phyloP scores from a whole-genome alignment of 2,113 vertebrate species.

The Zapornia atra region DNA sequence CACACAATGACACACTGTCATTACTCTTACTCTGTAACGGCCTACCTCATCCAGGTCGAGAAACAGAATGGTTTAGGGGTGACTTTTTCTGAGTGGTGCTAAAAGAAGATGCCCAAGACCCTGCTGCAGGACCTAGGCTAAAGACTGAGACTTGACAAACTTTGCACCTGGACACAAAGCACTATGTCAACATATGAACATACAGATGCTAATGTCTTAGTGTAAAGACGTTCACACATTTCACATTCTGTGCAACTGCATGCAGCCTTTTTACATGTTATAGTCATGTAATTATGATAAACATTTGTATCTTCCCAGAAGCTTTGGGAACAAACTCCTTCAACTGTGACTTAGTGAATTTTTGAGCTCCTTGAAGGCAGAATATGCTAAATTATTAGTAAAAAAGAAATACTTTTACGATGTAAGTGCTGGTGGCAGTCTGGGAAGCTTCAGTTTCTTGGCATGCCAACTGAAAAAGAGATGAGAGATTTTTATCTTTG shows the following conservation, averaged over 20 bases:
- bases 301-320: background rate
- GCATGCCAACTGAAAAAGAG: background rate
- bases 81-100: background rate
- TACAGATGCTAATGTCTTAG: background rate
- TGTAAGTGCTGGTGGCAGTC: background rate
- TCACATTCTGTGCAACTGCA: background rate
- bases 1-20: background rate
- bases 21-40: background rate
- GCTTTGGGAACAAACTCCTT: constrained; percentile 12
- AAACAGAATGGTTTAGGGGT: background rate
- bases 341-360: constrained; percentile 26
- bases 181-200: background rate
- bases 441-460: constrained; percentile 4
- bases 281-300: constrained; percentile 9
- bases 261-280: background rate
- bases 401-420: constrained; percentile 14
- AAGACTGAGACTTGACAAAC: background rate
- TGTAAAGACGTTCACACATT: background rate
- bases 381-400: constrained; percentile 45
- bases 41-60: background rate
- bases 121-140: background rate
- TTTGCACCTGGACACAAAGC: background rate
- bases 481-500: background rate
- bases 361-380: constrained; percentile 31
- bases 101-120: background rate